These are phyloP conservation scores for Acanthococcus lagerstroemiae DNA, from an alignment of 2,888 invertebrate genomes.

Conservation along the genomic window DNA sequence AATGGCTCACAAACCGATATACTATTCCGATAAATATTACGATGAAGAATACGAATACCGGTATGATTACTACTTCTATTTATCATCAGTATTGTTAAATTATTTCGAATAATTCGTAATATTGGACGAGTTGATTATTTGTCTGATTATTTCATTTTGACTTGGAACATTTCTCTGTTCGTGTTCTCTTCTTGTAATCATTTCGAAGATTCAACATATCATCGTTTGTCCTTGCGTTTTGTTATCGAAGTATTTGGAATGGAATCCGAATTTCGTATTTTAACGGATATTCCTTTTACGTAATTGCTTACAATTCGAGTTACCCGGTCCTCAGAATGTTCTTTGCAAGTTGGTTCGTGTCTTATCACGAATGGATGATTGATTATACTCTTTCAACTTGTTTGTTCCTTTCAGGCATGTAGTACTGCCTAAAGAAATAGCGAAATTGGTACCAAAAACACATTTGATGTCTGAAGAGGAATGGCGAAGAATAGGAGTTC, in stretches of 20 bases:
- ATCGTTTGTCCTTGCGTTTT: not conserved
- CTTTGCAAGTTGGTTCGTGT: not conserved
- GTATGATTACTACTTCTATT: no score
- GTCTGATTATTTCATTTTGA: no score
- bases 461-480: constrained; percentile 88
- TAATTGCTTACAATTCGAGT: not conserved
- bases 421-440: constrained; percentile 83
- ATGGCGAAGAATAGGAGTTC: constrained; percentile 90
- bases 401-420: constrained; percentile 66
- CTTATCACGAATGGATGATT: not conserved
- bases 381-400: not conserved
- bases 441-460: constrained; percentile 80
- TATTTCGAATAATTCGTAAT: not conserved
- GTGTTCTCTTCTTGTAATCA: not conserved
- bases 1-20: constrained; percentile 56
- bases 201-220: not conserved
- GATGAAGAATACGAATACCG: constrained; percentile 88
- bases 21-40: constrained; percentile 87
- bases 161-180: not conserved
- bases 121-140: no score
- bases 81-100: not conserved
- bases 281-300: not conserved
- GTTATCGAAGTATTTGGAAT: not conserved
- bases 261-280: not conserved
- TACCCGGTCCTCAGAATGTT: not conserved